These are phyloP conservation scores for Cercocebus atys DNA, from an alignment of 2,113 vertebrate species.

Conservation along the genomic window DNA sequence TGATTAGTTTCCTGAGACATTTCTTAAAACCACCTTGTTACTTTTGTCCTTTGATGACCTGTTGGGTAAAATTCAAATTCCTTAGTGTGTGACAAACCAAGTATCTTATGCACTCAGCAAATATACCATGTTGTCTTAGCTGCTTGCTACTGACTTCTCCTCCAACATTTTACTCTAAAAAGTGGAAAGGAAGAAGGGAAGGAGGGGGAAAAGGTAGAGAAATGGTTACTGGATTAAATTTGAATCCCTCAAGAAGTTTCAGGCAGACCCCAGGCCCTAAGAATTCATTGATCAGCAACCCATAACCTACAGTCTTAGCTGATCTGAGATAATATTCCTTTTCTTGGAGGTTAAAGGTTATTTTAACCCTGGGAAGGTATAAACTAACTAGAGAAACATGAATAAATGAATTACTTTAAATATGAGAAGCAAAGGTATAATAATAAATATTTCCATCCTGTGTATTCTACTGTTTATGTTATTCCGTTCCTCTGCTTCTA, in stretches of 20 bases:
- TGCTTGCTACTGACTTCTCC: neutral
- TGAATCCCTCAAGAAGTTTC: neutral
- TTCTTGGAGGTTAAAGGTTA: neutral
- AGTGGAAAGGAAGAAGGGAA: neutral
- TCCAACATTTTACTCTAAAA: neutral
- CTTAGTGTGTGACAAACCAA: neutral
- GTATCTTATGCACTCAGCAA: neutral
- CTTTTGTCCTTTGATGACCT: neutral
- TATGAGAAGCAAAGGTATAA: neutral
- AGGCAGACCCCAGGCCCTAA: neutral
- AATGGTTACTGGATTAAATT: neutral
- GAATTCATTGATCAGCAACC: neutral
- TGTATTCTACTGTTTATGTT: neutral
- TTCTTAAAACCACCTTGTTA: neutral
- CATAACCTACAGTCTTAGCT: neutral
- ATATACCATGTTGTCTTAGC: too few species aligned
- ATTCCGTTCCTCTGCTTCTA: neutral
- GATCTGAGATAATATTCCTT: neutral
- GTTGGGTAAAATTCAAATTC: neutral
- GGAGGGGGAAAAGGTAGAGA: neutral
- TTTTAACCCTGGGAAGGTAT: neutral
- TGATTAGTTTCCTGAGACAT: neutral
- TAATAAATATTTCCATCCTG: neutral
- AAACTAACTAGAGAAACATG: neutral
- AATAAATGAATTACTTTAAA: neutral